Conservation (phyloP, 2,888 invertebrate genomes). For the Apodemia hepburni region DNA sequence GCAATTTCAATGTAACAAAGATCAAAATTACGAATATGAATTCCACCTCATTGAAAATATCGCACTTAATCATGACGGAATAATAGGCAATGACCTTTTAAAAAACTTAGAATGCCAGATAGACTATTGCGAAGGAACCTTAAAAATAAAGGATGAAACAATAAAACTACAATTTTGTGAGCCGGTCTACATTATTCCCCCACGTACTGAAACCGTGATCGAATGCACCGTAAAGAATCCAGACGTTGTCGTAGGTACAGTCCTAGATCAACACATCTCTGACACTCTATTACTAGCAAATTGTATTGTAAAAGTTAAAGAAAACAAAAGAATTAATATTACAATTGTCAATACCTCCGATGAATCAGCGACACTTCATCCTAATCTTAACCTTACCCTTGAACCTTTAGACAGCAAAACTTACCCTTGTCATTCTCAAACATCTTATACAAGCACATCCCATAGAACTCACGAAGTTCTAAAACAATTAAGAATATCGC, state of each 20-base stretch:
- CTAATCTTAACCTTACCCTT: neutral
- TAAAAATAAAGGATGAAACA: constrained; percentile 6
- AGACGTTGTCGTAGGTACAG: constrained; percentile 27
- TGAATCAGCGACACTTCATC: neutral
- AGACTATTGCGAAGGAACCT: neutral
- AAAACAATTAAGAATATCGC: neutral
- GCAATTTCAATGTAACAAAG: neutral
- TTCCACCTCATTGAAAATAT: constrained; percentile 13
- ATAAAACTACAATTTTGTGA: neutral
- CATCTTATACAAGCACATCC: neutral
- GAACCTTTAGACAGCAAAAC: neutral
- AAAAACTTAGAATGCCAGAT: constrained; percentile 11
- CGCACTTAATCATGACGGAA: constrained; percentile 14
- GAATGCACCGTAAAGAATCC: constrained; percentile 35
- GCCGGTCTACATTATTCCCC: constrained; percentile 21
- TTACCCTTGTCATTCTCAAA: neutral
- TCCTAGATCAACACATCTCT: constrained; percentile 24
- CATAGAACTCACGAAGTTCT: neutral
- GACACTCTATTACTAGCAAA: constrained; percentile 26
- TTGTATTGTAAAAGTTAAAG: constrained; percentile 25
- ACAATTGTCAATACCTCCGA: constrained; percentile 25
- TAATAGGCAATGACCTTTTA: constrained; percentile 21
- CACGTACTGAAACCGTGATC: constrained; percentile 20
- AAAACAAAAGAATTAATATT: constrained; percentile 23
- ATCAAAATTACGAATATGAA: neutral